Base-by-base conservation (phyloP, 2,113 vertebrate species). In the Ceuthmochares aereus region DNA sequence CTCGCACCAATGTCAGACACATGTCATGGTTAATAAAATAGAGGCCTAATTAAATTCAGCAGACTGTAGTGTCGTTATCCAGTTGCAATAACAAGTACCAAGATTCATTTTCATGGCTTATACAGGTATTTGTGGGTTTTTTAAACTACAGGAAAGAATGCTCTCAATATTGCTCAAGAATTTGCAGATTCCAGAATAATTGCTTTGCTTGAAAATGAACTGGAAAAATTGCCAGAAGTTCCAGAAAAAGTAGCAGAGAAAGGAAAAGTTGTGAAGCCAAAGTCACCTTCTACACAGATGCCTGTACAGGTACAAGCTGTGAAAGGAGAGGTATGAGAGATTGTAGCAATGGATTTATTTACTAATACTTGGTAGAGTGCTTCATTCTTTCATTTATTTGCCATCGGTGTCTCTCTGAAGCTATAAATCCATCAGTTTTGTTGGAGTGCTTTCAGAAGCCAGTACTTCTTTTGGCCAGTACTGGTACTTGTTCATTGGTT, bases 171-270 rank as follows among this genome's bases (percentile, higher is more conserved):
- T 67, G 99, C 99, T 64, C 93, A 89, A 76, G 97, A 95, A 5
- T 99, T 98, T 91, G 98, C 97, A 87, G 98, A 99, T 88, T 88
- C 96, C 29, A 95, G 96, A 90, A 96, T 99, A 80, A 98, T 99
- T 84, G 95, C 98, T 43, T 82, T 99, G 92, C 95, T 99, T 30
- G 96, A 98, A 96, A 97, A 98, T 49, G 98, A 98, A 87, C 68
- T 98, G 94, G 97, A 98, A 69, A 97, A 92, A 45, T 92, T 99
- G 91, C 97, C 97, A 27, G 98, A 98, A 89, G 81, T 96, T 42
- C 90, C 95, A 87, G 98, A 98, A 94, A 93, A 98, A 94, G 82
- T n/a, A 51, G 96, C 36, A n/a, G 97, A 77, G 54, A 30, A 75
- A 95, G 82, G 7, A 84, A 92, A 96, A 91, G 40, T 26, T 45